phyloP scores from a whole-genome alignment of 2,113 vertebrate species.

The Amia ocellicauda region DNA sequence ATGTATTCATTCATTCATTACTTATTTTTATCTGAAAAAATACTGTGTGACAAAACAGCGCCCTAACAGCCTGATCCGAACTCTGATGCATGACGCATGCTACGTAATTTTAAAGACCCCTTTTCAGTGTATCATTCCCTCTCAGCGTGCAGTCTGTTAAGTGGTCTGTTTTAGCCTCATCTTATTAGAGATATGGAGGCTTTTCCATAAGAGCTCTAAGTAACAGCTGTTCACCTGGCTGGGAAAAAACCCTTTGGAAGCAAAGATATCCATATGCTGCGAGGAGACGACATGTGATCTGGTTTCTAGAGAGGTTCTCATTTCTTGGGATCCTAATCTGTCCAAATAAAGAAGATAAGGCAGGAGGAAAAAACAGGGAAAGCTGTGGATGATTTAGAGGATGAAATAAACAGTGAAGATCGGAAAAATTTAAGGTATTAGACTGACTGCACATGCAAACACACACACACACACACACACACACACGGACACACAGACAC shows the following conservation, averaged over 20 bases:
- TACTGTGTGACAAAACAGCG: too few species aligned
- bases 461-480: too few species aligned
- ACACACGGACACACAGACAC: too few species aligned
- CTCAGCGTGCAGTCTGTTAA: conserved; percentile 48
- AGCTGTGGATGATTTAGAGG: conserved; percentile 22
- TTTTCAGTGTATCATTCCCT: conserved; percentile 26
- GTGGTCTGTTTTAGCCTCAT: conserved; percentile 36
- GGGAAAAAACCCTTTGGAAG: conserved; percentile 48
- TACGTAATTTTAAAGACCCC: too few species aligned
- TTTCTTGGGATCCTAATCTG: conserved; percentile 30
- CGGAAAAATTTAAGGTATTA: too few species aligned
- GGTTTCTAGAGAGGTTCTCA: conserved; percentile 30
- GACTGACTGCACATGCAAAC: too few species aligned
- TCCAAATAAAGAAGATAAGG: conserved; percentile 15
- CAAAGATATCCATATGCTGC: conserved; percentile 39
- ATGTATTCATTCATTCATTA: not conserved
- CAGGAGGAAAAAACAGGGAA: conserved; percentile 9
- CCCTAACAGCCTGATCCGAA: too few species aligned
- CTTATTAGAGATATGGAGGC: conserved; percentile 49
- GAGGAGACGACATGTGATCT: conserved; percentile 30
- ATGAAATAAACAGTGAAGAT: conserved; percentile 13
- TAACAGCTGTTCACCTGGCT: conserved; percentile 70
- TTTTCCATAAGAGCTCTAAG: conserved; percentile 57
- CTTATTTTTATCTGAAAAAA: not conserved
- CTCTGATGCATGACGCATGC: too few species aligned